Percentiles rank a stretch among this genome's conserved stretches.
Conservation (phyloP, 2,113 vertebrate genomes). For the Sturnira hondurensis region DNA sequence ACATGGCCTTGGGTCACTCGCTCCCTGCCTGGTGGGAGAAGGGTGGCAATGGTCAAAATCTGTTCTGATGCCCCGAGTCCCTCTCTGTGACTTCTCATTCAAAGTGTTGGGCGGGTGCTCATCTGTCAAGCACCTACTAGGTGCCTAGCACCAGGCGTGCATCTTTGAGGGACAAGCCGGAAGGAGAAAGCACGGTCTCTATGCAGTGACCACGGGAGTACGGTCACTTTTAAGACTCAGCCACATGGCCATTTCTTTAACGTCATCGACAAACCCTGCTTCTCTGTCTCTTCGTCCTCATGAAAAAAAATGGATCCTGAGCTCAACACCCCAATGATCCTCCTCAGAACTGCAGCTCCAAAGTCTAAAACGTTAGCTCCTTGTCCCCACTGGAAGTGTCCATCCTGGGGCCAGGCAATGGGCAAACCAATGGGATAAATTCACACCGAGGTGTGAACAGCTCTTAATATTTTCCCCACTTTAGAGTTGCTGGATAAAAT, state of each 20-base stretch:
- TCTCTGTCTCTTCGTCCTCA: neutral
- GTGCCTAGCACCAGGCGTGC: too few species aligned
- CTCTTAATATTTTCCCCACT: neutral
- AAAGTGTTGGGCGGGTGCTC: neutral
- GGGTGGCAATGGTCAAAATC: neutral
- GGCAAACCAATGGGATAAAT: neutral
- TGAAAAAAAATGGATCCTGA: neutral
- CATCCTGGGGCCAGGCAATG: neutral
- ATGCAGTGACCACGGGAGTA: neutral
- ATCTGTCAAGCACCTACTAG: neutral
- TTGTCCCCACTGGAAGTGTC: neutral
- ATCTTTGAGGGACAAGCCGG: neutral
- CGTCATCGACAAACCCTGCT: neutral
- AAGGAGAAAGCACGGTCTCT: neutral
- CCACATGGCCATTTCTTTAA: neutral
- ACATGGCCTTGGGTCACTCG: neutral
- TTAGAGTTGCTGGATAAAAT: neutral
- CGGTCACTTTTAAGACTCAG: neutral
- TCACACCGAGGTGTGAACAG: fast-evolving
- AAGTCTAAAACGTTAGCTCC: neutral
- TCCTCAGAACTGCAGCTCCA: neutral
- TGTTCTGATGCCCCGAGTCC: too few species aligned
- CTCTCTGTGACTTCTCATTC: neutral
- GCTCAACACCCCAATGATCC: neutral
- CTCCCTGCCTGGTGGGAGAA: neutral